phyloP scores from a whole-genome alignment of 2,888 invertebrate genomes.

The Phanerotoma sp. region DNA sequence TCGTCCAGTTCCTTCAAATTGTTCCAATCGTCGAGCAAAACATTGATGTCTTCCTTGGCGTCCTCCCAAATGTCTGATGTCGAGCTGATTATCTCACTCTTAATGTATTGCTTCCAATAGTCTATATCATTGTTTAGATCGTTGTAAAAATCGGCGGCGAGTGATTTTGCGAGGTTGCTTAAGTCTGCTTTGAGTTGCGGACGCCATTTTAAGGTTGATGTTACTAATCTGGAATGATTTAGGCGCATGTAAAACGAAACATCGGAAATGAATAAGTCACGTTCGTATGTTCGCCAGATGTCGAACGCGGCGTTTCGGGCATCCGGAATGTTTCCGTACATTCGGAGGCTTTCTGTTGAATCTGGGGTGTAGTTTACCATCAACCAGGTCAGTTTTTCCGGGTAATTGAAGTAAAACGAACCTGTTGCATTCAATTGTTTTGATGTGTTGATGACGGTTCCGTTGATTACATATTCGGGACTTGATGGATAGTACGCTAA shows the following conservation, averaged over 20 bases:
- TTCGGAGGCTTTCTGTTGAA: constrained; percentile 67
- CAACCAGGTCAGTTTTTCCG: constrained; percentile 64
- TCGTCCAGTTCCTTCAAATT: constrained; percentile 72
- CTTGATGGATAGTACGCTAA: constrained; percentile 58
- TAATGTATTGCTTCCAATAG: constrained; percentile 68
- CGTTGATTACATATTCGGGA: constrained; percentile 63
- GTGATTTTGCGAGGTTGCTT: constrained; percentile 58
- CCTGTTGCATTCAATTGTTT: constrained; percentile 63
- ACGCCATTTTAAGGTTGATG: constrained; percentile 78
- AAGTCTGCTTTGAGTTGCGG: constrained; percentile 70
- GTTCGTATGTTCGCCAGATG: constrained; percentile 79
- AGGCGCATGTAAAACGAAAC: constrained; percentile 76
- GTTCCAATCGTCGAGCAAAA: constrained; percentile 72
- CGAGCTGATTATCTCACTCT: constrained; percentile 70
- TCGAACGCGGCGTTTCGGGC: constrained; percentile 74
- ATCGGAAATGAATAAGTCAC: constrained; percentile 74
- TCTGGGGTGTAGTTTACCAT: constrained; percentile 73
- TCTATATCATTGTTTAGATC: constrained; percentile 59
- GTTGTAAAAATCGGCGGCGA: constrained; percentile 59
- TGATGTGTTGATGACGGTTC: constrained; percentile 62
- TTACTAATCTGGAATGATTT: constrained; percentile 81
- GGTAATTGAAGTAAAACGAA: constrained; percentile 62
- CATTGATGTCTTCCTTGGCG: constrained; percentile 69
- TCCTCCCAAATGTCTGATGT: constrained; percentile 74
- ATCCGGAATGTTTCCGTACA: constrained; percentile 76